These are phyloP conservation scores for Eciton burchellii DNA, from an alignment of 1,140 invertebrate genomes.

Conservation along the genomic window DNA sequence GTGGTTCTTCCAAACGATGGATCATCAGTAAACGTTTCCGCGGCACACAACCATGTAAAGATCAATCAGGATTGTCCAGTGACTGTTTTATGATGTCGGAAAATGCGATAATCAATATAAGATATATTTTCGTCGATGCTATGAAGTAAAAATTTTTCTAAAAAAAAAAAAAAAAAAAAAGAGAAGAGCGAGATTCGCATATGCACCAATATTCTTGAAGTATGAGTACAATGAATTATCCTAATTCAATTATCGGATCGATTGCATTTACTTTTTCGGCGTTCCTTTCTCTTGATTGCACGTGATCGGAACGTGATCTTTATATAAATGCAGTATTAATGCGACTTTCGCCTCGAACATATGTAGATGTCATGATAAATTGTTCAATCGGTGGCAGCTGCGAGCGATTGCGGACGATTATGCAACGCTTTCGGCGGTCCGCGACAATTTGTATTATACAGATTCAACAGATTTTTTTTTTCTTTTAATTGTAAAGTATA, in stretches of 20 bases:
- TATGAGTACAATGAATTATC: background rate
- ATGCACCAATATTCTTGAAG: background rate
- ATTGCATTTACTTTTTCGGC: slow-evolving; percentile 16
- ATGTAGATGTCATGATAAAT: slow-evolving; percentile 31
- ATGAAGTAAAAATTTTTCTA: slow-evolving; percentile 5
- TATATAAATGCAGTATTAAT: slow-evolving; percentile 80
- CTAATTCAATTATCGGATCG: background rate
- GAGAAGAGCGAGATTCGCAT: background rate
- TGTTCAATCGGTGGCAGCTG: background rate
- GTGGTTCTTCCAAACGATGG: slow-evolving; percentile 96
- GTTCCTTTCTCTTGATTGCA: slow-evolving; percentile 27
- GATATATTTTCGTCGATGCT: slow-evolving; percentile 42
- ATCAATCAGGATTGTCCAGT: background rate
- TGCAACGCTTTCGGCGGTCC: background rate
- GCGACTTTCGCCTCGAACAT: slow-evolving; percentile 45
- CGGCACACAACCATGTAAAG: background rate
- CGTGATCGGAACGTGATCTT: slow-evolving; percentile 34
- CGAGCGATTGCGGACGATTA: background rate
- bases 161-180: background rate
- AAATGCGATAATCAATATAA: background rate
- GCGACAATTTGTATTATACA: slow-evolving; percentile 63
- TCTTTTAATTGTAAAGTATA: slow-evolving; percentile 60
- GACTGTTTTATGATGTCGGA: background rate
- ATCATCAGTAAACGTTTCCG: slow-evolving; percentile 87
- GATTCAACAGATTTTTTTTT: slow-evolving; percentile 27